Base-by-base conservation (phyloP, 2,113 vertebrate genomes). In the Asarcornis scutulata region DNA sequence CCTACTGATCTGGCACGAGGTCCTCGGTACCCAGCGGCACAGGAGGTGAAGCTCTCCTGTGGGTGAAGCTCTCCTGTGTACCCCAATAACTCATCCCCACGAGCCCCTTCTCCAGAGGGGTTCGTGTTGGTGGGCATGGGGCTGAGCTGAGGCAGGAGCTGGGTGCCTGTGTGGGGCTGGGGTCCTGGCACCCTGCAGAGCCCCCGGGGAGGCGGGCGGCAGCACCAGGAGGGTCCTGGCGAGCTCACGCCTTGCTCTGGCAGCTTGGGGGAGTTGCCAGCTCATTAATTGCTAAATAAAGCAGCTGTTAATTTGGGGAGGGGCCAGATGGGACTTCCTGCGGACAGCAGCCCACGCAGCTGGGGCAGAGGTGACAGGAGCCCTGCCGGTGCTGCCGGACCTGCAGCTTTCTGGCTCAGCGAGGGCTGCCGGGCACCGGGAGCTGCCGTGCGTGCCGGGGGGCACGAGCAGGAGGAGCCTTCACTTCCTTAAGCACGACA, bases 351-450 rank as follows among this genome's bases (percentile, higher is more conserved):
- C 96, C 87, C 77, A 84, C 42, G 1, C 81, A 8, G 25, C 0
- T 3, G 79, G 56, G 88, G 48, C 42, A 25, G 44, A 76, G 55
- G 23, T 86, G 89, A 38, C 74, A 36, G 0, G 2, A 77, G 40
- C 73, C 68, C 36, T 60, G 5, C 34, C 18, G 53, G 25, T 3
- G 7, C 11, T n/a, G 67, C 63, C 0, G 20, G 26, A 29, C 23
- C 78, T 38, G 20, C 20, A 23, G n/a, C 50, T 11, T 42, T 27
- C 40, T 1, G 8, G 60, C 86, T 10, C 77, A 17, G 1, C 0
- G 1, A 71, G 60, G 60, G 34, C 4, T 1, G 44, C 6, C 0
- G 1, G 75, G 26, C 71, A 32, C 2, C 0, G 0, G 15, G 31
- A 58, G 7, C 23, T 32, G 29, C 1, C 0, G 50, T 52, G 50